Base-by-base conservation (phyloP, 2,113 vertebrate species). In the Desmodus rotundus region DNA sequence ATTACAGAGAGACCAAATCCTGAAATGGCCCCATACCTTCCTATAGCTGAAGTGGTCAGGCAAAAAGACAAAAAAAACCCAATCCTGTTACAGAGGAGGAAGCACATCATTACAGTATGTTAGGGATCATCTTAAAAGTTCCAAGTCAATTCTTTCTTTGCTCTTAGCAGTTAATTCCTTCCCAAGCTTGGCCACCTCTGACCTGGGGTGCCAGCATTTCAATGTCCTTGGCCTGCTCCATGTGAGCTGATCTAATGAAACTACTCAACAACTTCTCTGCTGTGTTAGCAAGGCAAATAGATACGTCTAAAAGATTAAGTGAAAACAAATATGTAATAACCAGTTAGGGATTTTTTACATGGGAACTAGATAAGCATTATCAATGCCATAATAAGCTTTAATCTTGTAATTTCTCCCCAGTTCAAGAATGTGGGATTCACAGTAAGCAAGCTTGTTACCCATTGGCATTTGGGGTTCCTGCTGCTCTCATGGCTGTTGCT, bases 401-500 rank as follows among this genome's bases (percentile, higher is more conserved):
- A 58, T 85, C 47, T 93, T 16, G 13, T 45, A 0, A 72, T 97
- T 50, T 96, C 85, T 24, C 58, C 97, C 85, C 98, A 99, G 99
- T 98, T 96, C 98, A 99, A 38, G 36, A 98, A 6, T 99, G 99
- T 89, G 99, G 99, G 63, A 99, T 99, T 98, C 92, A 99, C 33
- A 97, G 7, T 67, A 95, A 98, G 85, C 98, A 99, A 96, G 96
- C 98, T 10, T 99, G 99, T 93, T 99, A 99, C 91, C 99, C 99
- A 0, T 97, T 99, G 65, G 99, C 99, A 7, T 99, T 99, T 47
- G 99, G 99, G 36, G 98, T 99, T 83, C 99, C 99, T 52, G 99
- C 99, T 41, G 97, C 98, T 9, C 99, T 99, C 82, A 99, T 99
- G 99, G 98, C 99, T 86, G 36, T 99, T 2, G 31, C 99, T 52